Evolutionary conservation across 1,140 invertebrate genomes (phyloP).

Genomic region (Cydia fagiglandana): DNA sequence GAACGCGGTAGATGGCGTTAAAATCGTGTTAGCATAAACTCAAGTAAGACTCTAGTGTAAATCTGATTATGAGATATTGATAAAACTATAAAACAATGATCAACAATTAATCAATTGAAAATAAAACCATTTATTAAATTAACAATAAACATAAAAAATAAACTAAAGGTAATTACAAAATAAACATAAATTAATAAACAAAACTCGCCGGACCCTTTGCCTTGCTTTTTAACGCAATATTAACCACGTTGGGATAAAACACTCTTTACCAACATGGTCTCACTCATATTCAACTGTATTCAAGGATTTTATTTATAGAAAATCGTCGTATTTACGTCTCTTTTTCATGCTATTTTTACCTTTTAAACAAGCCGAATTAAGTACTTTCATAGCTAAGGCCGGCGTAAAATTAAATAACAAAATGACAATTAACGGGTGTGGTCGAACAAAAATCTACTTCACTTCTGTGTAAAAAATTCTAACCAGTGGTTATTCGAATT

Average conservation of each 20-base stretch:
- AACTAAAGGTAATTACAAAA: slow-evolving; percentile 48
- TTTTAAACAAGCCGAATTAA: slow-evolving; percentile 3
- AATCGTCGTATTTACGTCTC: background rate
- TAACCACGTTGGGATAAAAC: background rate
- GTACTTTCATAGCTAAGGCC: background rate
- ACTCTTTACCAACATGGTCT: background rate
- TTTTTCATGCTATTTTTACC: slow-evolving; percentile 19
- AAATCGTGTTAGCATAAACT: no score
- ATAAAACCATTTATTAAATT: slow-evolving; percentile 54
- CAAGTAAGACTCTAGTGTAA: no score
- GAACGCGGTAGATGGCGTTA: no score
- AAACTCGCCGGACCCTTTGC: slow-evolving; percentile 42
- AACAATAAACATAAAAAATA: slow-evolving; percentile 47
- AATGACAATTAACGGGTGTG: background rate
- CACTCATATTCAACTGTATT: background rate
- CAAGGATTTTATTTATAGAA: slow-evolving; percentile 15
- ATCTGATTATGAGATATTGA: background rate
- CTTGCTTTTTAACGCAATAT: background rate
- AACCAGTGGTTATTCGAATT: background rate
- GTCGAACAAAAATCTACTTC: slow-evolving; percentile 9
- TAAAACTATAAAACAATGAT: slow-evolving; percentile 25
- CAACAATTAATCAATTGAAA: slow-evolving; percentile 34
- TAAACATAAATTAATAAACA: slow-evolving; percentile 48
- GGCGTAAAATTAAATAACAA: slow-evolving; percentile 13
- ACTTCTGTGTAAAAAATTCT: background rate